phyloP scores from a whole-genome alignment of 2,113 vertebrate species.

The Vireo altiloquus region DNA sequence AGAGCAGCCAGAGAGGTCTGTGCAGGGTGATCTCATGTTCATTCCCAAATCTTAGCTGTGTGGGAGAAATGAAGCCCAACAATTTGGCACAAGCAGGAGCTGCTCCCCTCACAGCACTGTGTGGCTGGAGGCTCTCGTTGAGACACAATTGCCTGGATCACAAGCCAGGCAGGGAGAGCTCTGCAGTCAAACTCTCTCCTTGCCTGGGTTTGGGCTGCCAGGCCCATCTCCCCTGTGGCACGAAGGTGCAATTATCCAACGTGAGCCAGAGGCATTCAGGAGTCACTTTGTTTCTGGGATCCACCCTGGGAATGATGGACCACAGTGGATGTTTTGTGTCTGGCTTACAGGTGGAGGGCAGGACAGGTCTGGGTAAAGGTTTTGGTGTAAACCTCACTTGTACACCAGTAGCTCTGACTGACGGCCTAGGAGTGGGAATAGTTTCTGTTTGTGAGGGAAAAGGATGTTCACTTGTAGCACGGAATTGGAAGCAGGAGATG shows the following conservation, averaged over 20 bases:
- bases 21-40: background rate
- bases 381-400: background rate
- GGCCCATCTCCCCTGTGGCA: no score
- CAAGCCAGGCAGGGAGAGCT: background rate
- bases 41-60: rapidly evolving
- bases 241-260: rapidly evolving
- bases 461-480: background rate
- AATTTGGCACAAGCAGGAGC: background rate
- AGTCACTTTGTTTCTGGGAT: background rate
- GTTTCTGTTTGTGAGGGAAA: background rate
- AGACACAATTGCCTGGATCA: background rate
- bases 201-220: background rate
- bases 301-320: background rate
- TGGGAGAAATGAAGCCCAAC: background rate
- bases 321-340: background rate
- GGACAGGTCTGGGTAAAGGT: background rate
- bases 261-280: background rate
- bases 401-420: background rate
- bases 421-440: background rate
- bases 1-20: background rate
- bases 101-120: background rate
- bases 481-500: background rate
- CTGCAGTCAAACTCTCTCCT: background rate
- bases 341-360: background rate
- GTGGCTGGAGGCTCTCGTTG: background rate